Evolutionary conservation across 2,797 vertebrate species (phyloP).

Genomic region (Onychomys leucogaster): DNA sequence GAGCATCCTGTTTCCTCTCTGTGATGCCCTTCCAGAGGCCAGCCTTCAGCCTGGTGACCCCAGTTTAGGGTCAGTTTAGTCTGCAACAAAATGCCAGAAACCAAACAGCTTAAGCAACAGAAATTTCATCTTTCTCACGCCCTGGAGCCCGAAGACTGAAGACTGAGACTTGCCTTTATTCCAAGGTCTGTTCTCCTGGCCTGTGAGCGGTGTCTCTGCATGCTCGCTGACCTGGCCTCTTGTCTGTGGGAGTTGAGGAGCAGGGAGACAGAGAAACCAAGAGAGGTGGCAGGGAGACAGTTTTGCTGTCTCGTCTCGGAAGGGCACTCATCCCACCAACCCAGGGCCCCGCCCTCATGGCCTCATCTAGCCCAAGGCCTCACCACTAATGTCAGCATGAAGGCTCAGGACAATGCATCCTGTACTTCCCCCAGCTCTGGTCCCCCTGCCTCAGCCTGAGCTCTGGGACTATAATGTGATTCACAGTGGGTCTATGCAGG

Average conservation of each 20-base stretch:
- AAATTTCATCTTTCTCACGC: not conserved
- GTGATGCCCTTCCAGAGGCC: not conserved
- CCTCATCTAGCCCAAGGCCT: not conserved
- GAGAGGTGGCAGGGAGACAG: too few relatives aligned
- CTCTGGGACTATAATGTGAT: too few relatives aligned
- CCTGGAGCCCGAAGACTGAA: not conserved
- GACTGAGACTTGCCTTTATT: too few relatives aligned
- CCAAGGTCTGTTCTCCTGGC: not conserved
- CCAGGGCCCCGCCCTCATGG: not conserved
- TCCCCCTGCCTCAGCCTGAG: not conserved
- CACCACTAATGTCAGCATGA: not conserved
- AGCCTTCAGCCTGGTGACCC: not conserved
- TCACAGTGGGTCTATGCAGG: fast-evolving
- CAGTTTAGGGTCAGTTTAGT: not conserved
- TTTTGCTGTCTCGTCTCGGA: too few relatives aligned
- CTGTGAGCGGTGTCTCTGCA: fast-evolving
- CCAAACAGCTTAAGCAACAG: not conserved
- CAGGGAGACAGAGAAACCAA: not conserved
- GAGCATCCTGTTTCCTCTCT: not conserved
- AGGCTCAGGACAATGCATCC: not conserved
- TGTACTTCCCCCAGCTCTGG: too few relatives aligned
- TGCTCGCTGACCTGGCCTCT: not conserved
- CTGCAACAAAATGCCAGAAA: not conserved
- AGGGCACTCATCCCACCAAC: not conserved
- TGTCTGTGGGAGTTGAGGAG: not conserved